Evolutionary conservation across 2,113 vertebrate species (phyloP), one percentile per base, ranked within the genome.

Genomic region (Protobothrops flavoviridis): DNA sequence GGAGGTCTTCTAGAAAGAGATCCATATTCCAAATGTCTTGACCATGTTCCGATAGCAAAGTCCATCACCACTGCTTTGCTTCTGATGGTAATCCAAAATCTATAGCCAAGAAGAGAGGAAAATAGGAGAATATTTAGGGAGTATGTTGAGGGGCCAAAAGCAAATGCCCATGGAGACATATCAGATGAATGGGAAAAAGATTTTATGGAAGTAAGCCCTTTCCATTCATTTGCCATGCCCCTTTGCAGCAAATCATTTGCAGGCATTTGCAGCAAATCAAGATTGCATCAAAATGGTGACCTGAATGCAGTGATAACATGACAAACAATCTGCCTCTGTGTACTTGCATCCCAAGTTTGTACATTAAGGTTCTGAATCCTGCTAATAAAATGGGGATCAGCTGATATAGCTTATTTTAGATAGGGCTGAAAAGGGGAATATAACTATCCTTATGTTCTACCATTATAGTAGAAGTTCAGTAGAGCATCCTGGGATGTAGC

Each of bases 21-120:
- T 33, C 29, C 2, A 33, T 29, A 33, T 33, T 69, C 13, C 1
- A 69, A 69, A 69, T 33, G 64, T 17, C 64, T n/a, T 33, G 29
- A n/a, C 29, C 4, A 15, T n/a, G 10, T 69, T 69, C 29, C 5
- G 5, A 1, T 69, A 5, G 12, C 0, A 12, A n/a, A 29, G 0
- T 69, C 64, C 29, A 33, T 13, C 12, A 69, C 29, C 12, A 33
- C 2, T 69, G 64, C 12, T 69, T 15, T 56, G 55, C 55, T 20
- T 20, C 55, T 20, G 4, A 5, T 20, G 17, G 55, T 20, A 56
- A 56, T 56, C 55, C 55, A 56, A 50, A 50, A 50, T 50, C 48
- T 50, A 5, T 56, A 56, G 15, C 55, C 20, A 56, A 56, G 55
- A 56, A 56, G 17, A 20, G 55, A 56, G 55, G 17, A 56, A 56